phyloP scores from a whole-genome alignment of 2,797 vertebrate genomes.

The Gobio occitaniae region DNA sequence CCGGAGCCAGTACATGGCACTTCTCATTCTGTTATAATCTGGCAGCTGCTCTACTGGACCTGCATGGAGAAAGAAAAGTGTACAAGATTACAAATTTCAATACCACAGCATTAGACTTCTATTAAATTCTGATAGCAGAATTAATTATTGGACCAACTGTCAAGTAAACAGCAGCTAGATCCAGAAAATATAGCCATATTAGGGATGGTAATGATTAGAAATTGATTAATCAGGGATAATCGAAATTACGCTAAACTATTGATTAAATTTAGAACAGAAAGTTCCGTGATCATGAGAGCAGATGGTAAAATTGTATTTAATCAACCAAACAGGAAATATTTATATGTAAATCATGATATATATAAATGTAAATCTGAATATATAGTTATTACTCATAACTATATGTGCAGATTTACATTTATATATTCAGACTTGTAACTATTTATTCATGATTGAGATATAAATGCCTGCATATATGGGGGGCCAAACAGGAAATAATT shows the following conservation, averaged over 20 bases:
- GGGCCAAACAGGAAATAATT: no score
- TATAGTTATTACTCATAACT: no score
- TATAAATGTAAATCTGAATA: no score
- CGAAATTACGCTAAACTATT: no score
- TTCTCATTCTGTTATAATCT: slow-evolving; percentile 97
- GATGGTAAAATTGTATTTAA: no score
- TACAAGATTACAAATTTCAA: slow-evolving; percentile 34
- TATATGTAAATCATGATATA: no score
- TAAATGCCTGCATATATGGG: no score
- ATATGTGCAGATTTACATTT: not conserved
- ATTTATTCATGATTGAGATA: no score
- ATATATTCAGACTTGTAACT: not conserved
- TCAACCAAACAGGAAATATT: no score
- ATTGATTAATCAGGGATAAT: no score
- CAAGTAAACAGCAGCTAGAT: not conserved
- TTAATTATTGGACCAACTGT: not conserved
- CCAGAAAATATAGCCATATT: not conserved
- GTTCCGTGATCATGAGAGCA: no score
- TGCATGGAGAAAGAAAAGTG: slow-evolving; percentile 62
- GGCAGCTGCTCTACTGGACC: slow-evolving; percentile 93
- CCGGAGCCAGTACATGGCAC: slow-evolving; percentile 95
- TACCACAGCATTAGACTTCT: not conserved
- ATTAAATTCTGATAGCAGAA: not conserved
- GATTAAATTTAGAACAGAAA: no score
- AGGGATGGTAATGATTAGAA: not conserved